phyloP scores from a whole-genome alignment of 2,797 vertebrate species.

The Periophthalmus magnuspinnatus region DNA sequence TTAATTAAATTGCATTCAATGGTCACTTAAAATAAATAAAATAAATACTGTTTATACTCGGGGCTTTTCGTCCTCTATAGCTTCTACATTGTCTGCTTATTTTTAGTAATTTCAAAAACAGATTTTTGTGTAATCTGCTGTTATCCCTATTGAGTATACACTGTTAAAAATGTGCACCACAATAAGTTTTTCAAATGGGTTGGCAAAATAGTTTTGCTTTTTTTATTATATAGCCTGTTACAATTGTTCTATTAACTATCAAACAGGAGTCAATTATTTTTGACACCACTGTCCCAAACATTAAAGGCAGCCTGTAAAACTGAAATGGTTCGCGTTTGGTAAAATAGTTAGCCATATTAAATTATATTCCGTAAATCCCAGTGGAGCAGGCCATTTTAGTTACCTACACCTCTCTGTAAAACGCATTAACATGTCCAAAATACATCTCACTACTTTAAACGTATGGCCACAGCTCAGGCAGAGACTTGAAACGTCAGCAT shows the following conservation, averaged over 20 bases:
- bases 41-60: too few species aligned
- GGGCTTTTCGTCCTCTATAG: too few species aligned
- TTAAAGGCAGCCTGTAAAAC: neutral
- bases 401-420: neutral
- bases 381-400: neutral
- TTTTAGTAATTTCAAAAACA: too few species aligned
- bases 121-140: too few species aligned
- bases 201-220: neutral
- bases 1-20: too few species aligned
- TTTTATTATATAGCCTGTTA: too few species aligned
- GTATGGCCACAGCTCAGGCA: constrained; percentile 14
- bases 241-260: neutral
- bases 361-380: neutral
- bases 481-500: constrained; percentile 52
- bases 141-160: too few species aligned
- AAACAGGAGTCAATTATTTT: neutral
- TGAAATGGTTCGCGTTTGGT: neutral
- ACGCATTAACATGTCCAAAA: constrained; percentile 2
- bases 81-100: too few species aligned
- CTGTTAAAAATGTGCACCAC: too few species aligned
- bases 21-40: too few species aligned
- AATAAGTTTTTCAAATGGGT: neutral
- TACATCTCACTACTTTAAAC: constrained; percentile 29
- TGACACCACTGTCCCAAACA: neutral
- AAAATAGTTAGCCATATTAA: constrained; percentile 2